Evolutionary conservation across 2,113 vertebrate species (phyloP), one percentile per base, ranked within the genome.

Genomic region (Pseudorhombus dupliciocellatus): DNA sequence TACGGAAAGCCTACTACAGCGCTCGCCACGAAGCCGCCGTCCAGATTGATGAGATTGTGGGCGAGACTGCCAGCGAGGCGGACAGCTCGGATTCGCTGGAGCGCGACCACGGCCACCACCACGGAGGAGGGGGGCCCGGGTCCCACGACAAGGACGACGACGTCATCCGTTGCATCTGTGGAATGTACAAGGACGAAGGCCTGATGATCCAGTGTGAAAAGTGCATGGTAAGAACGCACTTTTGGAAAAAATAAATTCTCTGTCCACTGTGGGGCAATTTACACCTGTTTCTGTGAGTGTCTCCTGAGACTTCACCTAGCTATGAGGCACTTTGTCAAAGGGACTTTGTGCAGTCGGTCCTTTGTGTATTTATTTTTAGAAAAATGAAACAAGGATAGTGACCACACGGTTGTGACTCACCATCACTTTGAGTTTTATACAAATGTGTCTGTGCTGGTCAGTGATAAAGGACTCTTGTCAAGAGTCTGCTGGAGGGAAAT

Each of bases 121-220:
- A 94, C 0, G 82, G 77, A 40, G 81, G 76, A 24, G 93, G 94
- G 34, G 40, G 94, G 90, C 79, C 95, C 84, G 91, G 96, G 91
- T 1, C 95, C 90, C 86, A 94, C 7, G 92, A 94, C 87, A 94
- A 94, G 84, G 93, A 94, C 22, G 98, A 99, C 10, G 98, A 99
- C 2, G 87, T 99, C 34, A 99, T 99, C 89, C 96, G 98, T 30
- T 99, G 98, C 90, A 96, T 99, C 85, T 99, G 98, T 54, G 98
- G 97, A 87, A 95, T 99, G 90, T 98, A 97, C 92, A 98, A 98
- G 85, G 98, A 99, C 0, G 98, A 99, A 84, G 97, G 98, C 56
- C 94, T 99, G 56, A 99, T 99, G 98, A 99, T 99, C 92, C 98
- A 99, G 91, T 98, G 97, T 52, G 97, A 98, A 68, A 99, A 98